Base-by-base conservation (phyloP, 2,113 vertebrate species). In the Ellobius talpinus region DNA sequence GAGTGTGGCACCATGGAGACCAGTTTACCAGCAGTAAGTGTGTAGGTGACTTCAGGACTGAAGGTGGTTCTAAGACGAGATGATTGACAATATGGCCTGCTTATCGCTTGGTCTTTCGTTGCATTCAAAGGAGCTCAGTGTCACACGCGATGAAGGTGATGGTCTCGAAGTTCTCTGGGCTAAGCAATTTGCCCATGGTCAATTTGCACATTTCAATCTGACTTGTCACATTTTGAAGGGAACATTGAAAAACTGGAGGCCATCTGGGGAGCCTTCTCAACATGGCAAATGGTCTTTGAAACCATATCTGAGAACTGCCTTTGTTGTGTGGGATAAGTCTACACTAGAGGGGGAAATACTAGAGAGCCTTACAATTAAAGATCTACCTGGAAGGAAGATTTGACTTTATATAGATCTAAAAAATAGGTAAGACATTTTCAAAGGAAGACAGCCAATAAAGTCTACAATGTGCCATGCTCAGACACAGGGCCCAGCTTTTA, bases 311-410 rank as follows among this genome's bases (percentile, higher is more conserved):
- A 97, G 79, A 94, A 96, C 87, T 91, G 24, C 50, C 36, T 88
- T 89, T n/a, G 36, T 72, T 12, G 86, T 31, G 45, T 55, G 73
- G 21, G 47, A 24, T 42, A 85, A 55, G 5, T 93, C 47, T 79
- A 79, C 4, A 66, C 7, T 17, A 65, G 70, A n/a, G 42, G 45
- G 21, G 58, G 24, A 65, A 9, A 33, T 26, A 31, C 1, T 55
- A 13, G 31, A 31, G 72, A 63, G 85, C 3, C 81, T 76, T 74
- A 50, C 7, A 77, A 47, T 52, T 70, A 61, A 92, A 33, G 77
- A 50, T 45, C 65, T n/a, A 66, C n/a, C 24, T 61, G 63, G 72
- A 82, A 91, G 72, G 63, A 97, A 91, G 73, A 81, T 36, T 86
- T 97, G 23, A 63, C 14, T 87, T 73, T 85, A 3, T 61, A 4